Base-by-base conservation (phyloP, 2,113 vertebrate species). In the Corythornis vintsioides region DNA sequence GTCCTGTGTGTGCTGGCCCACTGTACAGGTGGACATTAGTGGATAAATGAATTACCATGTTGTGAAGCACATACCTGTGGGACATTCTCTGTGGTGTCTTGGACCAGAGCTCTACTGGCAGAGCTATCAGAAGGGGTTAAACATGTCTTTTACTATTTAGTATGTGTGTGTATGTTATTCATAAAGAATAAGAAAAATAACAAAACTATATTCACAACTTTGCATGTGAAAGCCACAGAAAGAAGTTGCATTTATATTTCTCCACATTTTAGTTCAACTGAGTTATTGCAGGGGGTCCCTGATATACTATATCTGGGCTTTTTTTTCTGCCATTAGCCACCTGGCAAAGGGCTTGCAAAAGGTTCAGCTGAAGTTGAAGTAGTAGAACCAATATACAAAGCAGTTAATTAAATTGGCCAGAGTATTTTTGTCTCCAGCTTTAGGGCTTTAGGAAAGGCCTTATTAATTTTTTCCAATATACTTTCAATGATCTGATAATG, bases 371-470 rank as follows among this genome's bases (percentile, higher is more conserved):
- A 79, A 92, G 59, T 48, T 83, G 60, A 91, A 85, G 45, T 25
- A 71, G 11, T 48, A 80, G 59, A 90, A 91, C 7, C n/a, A 65
- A 38, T 86, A 40, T 40, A 63, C 10, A 42, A 13, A 67, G 35
- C 20, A 88, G 77, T 92, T 92, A 86, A 90, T 88, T 83, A 71
- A 90, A 64, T 60, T 81, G 77, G 52, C 56, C 65, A 47, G 74
- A 77, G 33, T 69, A 14, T 21, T 81, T 93, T 40, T 92, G 83
- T 19, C 73, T 89, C 10, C 28, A 72, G 45, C 22, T 69, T 78
- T 55, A 70, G n/a, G 43, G 29, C 47, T 88, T 88, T 83, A 59
- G 40, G 26, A 94, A 86, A 66, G 8, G 13, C 15, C 7, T 81
- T 86, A 55, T 70, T 86, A 86, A 38, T 80, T 72, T 71, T 92